A percentile compares a stretch with the other conserved stretches of the same genome.
Evolutionary conservation across 2,797 vertebrate genomes (phyloP).

Genomic region (Anguilla marmorata): DNA sequence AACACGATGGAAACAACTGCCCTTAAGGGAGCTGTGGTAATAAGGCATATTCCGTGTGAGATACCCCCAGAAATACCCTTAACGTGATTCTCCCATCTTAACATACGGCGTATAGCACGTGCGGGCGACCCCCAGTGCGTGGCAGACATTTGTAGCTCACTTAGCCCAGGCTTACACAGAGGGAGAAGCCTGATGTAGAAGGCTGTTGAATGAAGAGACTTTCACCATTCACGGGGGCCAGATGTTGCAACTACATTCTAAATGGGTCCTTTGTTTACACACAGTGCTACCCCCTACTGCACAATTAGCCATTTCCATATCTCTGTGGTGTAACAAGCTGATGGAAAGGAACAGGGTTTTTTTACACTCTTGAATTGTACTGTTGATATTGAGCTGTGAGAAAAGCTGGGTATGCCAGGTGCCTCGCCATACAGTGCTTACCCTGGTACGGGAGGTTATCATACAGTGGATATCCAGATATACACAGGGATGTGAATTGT

Average conservation of each 20-base stretch:
- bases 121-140: neutral
- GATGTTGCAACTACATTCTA: neutral
- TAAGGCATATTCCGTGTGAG: neutral
- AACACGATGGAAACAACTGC: neutral
- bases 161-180: neutral
- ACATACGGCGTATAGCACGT: neutral
- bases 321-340: conserved; percentile 38
- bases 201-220: neutral
- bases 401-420: conserved; percentile 27
- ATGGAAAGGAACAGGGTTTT: conserved; percentile 37
- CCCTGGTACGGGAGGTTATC: conserved; percentile 21
- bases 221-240: neutral
- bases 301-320: neutral
- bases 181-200: neutral
- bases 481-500: neutral
- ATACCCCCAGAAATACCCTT: neutral
- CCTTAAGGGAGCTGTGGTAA: neutral
- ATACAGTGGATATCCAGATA: neutral
- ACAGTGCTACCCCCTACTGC: neutral
- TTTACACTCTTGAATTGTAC: conserved; percentile 7
- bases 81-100: neutral
- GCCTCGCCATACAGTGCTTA: neutral
- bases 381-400: conserved; percentile 34
- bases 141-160: neutral
- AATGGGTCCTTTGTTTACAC: neutral